A percentile compares a stretch with the other conserved stretches of the same genome.
phyloP scores from a whole-genome alignment of 2,113 vertebrate genomes.

The Heteronetta atricapilla region DNA sequence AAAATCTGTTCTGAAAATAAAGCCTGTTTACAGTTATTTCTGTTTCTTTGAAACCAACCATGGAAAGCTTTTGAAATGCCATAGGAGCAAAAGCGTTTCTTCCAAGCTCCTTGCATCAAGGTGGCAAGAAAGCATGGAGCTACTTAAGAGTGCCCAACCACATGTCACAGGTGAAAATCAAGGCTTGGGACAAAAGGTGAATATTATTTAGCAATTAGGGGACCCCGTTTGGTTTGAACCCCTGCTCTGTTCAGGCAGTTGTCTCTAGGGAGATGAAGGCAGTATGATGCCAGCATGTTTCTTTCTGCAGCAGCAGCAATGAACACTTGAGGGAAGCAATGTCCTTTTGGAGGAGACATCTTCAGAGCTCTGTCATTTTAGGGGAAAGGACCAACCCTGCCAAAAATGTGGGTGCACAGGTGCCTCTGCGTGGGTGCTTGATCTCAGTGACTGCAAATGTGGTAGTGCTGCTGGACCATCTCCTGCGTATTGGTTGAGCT shows the following conservation, averaged over 20 bases:
- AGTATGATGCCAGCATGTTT: not conserved
- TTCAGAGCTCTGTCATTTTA: not conserved
- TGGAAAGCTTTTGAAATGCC: not conserved
- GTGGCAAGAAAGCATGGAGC: not conserved
- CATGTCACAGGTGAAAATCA: rapidly evolving
- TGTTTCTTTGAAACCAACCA: not conserved
- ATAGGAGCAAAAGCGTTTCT: not conserved
- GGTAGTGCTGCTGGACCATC: not conserved
- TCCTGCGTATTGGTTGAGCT: not conserved
- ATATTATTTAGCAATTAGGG: not conserved
- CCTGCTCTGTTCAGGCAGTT: not conserved
- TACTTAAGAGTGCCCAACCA: rapidly evolving
- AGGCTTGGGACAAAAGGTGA: not conserved
- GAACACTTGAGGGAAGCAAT: conserved; percentile 21
- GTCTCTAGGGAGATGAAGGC: not conserved
- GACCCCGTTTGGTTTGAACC: rapidly evolving
- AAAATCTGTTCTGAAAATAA: not conserved
- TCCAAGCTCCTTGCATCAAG: not conserved
- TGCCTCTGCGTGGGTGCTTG: rapidly evolving
- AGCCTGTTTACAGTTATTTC: not conserved
- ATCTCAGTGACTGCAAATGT: rapidly evolving
- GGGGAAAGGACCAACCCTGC: not conserved
- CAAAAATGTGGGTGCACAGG: not conserved
- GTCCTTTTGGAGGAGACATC: not conserved
- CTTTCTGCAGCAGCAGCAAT: not conserved